Evolutionary conservation across 2,797 vertebrate species (phyloP), one percentile per base, ranked within the genome.

Genomic region (Trachurus trachurus): DNA sequence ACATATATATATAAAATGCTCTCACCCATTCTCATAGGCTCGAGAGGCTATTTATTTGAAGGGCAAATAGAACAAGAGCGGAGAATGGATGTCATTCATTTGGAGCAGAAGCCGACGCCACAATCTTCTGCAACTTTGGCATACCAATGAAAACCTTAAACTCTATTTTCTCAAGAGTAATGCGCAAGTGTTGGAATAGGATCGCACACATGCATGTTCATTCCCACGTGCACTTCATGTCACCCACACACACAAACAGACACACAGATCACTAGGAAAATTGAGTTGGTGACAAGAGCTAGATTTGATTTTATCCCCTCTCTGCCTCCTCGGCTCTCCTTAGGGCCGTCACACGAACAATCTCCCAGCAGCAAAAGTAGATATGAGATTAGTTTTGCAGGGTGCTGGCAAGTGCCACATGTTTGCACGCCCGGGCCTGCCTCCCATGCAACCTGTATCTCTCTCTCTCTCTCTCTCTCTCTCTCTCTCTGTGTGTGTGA

Each of bases 301-400:
- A 85, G 83, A 89, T 92, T 89, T 87, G 86, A 93, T 92, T 89
- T 89, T 67, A 83, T 89, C 77, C 80, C 68, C 67, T 39, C 71
- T 72, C 77, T 69, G 62, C 72, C 83, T 74, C 9, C 72, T 75
- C 65, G 42, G 56, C 82, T 83, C 80, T 78, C 77, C 79, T 87
- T 66, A 74, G 80, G 78, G 81, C 77, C 65, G 49, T 76, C 83
- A 10, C 81, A 73, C 84, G 83, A 87, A 91, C 81, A 87, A 87
- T 90, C 87, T 87, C 80, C 76, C 74, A 21, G 83, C 78, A 86
- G 88, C 82, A 81, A 86, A 87, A 80, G 78, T 54, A 86, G 84
- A 89, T 85, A 87, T 78, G 80, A 88, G 83, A 92, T 92, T 88
- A 90, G 72, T 89, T 89, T 89, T 86, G 86, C 13, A 10, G 86